Percentiles rank a stretch among this genome's conserved stretches.
Conservation (phyloP, 2,113 vertebrate genomes). For the Holacanthus passer region DNA sequence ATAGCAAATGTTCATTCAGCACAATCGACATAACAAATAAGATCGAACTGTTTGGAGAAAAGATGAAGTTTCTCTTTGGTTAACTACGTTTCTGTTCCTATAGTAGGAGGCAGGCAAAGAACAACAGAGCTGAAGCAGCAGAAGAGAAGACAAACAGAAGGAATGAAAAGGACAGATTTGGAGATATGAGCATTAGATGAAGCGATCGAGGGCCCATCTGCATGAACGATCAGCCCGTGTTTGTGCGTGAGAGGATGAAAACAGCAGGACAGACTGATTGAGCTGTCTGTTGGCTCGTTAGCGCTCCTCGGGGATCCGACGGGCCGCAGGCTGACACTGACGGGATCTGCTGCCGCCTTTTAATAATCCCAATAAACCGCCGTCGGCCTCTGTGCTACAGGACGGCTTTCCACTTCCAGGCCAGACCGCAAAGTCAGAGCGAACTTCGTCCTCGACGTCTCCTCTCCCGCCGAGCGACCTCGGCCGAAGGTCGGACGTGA, state of each 20-base stretch:
- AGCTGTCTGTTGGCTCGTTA: slow-evolving; percentile 36
- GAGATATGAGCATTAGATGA: not conserved
- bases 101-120: not conserved
- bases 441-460: not conserved
- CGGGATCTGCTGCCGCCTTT: slow-evolving; percentile 19
- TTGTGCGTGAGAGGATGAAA: slow-evolving; percentile 10
- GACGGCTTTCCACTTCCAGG: slow-evolving; percentile 3
- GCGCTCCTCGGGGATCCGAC: slow-evolving; percentile 11
- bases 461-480: not conserved
- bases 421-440: slow-evolving; percentile 33
- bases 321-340: slow-evolving; percentile 18
- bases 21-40: too few relatives aligned
- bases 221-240: not conserved
- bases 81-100: not conserved
- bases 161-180: not conserved
- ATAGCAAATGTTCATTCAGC: too few relatives aligned
- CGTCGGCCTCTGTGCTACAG: not conserved
- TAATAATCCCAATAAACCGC: slow-evolving; percentile 47
- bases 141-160: not conserved
- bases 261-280: slow-evolving; percentile 33
- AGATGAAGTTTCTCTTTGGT: too few relatives aligned
- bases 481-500: not conserved
- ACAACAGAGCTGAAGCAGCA: not conserved
- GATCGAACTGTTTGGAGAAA: too few relatives aligned
- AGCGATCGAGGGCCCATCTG: not conserved